Percentiles rank a stretch among this genome's conserved stretches.
These are phyloP conservation scores for Gambusia affinis DNA, from an alignment of 2,113 vertebrate genomes.

Conservation along the genomic window DNA sequence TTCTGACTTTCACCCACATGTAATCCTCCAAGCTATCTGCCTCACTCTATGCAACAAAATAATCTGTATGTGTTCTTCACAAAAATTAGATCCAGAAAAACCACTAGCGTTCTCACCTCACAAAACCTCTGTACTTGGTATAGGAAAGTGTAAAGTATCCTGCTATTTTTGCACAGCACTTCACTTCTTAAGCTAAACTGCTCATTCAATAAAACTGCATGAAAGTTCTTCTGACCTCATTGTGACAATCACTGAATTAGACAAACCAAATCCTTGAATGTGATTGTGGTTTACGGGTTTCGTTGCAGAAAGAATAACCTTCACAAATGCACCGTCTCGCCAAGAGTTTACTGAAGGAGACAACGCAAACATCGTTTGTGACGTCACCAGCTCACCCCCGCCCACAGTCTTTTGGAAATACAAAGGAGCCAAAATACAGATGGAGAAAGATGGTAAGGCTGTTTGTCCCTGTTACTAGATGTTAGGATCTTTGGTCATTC, in stretches of 20 bases:
- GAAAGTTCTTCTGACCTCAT: too few relatives aligned
- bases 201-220: too few relatives aligned
- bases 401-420: conserved; percentile 95
- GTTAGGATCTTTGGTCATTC: neutral
- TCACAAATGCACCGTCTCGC: conserved; percentile 92
- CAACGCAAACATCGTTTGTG: conserved; percentile 89
- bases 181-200: too few relatives aligned
- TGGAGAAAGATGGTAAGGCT: conserved; percentile 93
- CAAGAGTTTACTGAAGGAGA: conserved; percentile 96
- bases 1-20: neutral
- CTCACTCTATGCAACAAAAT: neutral
- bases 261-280: neutral
- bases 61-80: too few relatives aligned
- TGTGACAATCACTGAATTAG: neutral
- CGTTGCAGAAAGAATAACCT: conserved; percentile 92
- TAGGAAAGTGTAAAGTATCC: too few relatives aligned
- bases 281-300: conserved; percentile 18
- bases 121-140: too few relatives aligned
- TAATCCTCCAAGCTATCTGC: neutral
- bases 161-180: too few relatives aligned
- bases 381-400: conserved; percentile 90
- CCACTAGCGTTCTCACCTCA: too few relatives aligned
- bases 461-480: neutral
- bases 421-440: conserved; percentile 87
- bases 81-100: too few relatives aligned